Evolutionary conservation across 2,888 invertebrate genomes (phyloP), one percentile per base, ranked within the genome.

Genomic region (Poecilobothrus nobilitatus): DNA sequence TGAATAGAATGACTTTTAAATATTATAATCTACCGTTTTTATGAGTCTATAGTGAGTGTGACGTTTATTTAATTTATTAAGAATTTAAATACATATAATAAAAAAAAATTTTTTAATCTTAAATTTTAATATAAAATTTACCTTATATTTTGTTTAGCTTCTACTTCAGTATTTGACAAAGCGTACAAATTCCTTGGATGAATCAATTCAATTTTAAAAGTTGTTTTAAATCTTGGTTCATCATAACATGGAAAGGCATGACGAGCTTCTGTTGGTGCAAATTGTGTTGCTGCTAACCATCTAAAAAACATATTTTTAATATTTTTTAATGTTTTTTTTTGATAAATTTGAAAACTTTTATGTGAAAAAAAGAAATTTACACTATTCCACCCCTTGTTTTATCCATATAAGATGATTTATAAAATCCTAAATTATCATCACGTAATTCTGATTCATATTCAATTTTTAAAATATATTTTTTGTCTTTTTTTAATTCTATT

Each of bases 221-320:
- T 77, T 0, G 90, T 88, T 74, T 89, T 90, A 21, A 85, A 76
- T 0, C 80, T 81, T 0, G 90, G 90, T 75, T 90, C 89, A 73
- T 91, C 91, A 76, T 87, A 90, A 74, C 90, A 90, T 0, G 90
- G 91, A 77, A 90, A 90, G 0, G 87, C 88, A 33, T 83, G 82
- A 1, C 89, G 84, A 0, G 88, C 87, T 67, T 83, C 83, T 0
- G 85, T 85, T 0, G 88, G 84, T 76, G 88, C 86, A 66, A 89
- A 85, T 70, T 89, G 88, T 0, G 89, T 88, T 0, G 87, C 84
- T 7, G 86, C 84, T 4, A 88, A 76, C 53, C 72, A 71, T 20
- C 74, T 75, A 63, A 9, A 68, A 8, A 53, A n/a, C n/a, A n/a
- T n/a, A n/a, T 37, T 37, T 37, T 8, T 8, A 37, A 37, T 37